A percentile compares a stretch with the other conserved stretches of the same genome.
phyloP scores from a whole-genome alignment of 2,113 vertebrate species.

The Rhizomys pruinosus region DNA sequence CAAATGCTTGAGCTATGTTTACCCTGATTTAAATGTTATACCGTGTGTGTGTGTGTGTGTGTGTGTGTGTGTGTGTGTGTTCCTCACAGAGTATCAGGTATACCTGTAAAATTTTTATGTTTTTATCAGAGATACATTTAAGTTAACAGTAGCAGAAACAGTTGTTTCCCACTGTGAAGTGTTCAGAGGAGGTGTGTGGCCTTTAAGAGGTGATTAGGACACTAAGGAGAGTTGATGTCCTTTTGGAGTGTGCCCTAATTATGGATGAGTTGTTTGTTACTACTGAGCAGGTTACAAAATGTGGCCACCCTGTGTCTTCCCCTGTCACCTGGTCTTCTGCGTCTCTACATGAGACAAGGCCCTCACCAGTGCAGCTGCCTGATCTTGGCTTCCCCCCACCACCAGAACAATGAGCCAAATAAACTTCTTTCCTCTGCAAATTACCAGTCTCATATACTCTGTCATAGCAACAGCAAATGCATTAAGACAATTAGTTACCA shows the following conservation, averaged over 20 bases:
- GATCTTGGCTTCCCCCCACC: not conserved
- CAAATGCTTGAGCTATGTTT: not conserved
- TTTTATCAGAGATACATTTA: not conserved
- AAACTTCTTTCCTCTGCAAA: constrained; percentile 26
- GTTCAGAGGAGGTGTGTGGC: not conserved
- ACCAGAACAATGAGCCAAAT: constrained; percentile 1
- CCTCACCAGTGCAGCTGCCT: not conserved
- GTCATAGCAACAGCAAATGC: constrained; percentile 39
- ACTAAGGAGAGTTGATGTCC: not conserved
- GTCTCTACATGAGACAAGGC: not conserved
- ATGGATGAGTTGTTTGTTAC: not conserved
- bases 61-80: not conserved
- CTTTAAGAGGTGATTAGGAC: not conserved
- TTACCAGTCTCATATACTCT: not conserved
- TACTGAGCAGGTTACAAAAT: not conserved
- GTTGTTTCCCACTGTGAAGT: not conserved
- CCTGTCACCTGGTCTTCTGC: not conserved
- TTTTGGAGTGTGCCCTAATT: not conserved
- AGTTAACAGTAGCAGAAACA: not conserved
- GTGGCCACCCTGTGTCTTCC: not conserved
- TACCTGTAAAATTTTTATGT: not conserved
- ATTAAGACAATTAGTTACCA: constrained; percentile 34
- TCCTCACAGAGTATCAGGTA: not conserved
- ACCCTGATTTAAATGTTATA: not conserved
- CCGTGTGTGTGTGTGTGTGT: too few relatives aligned